phyloP scores from a whole-genome alignment of 2,797 vertebrate genomes.

The Rhinella marina region DNA sequence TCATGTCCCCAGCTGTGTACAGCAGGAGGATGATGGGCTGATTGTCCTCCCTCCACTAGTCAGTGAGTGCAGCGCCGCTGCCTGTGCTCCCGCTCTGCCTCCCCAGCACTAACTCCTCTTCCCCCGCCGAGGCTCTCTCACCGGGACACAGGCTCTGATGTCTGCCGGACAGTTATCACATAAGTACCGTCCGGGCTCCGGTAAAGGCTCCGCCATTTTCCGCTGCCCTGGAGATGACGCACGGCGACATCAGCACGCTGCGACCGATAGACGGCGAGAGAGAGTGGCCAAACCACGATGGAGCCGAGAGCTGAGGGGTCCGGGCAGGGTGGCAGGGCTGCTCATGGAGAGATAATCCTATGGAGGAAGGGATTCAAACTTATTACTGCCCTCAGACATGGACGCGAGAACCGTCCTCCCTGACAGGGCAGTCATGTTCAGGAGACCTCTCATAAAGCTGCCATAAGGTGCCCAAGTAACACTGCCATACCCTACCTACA shows the following conservation, averaged over 20 bases:
- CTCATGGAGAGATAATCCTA: too few species aligned
- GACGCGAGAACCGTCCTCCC: not conserved
- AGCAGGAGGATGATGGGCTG: not conserved
- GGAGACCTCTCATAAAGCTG: not conserved
- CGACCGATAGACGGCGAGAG: constrained; percentile 69
- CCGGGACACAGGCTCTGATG: constrained; percentile 88
- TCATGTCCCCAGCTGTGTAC: not conserved
- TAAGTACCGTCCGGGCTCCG: constrained; percentile 88
- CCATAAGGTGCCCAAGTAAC: not conserved
- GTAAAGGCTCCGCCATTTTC: constrained; percentile 94
- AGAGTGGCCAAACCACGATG: constrained; percentile 67
- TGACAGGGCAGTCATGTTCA: not conserved
- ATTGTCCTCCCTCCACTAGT: not conserved
- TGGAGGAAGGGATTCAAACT: not conserved
- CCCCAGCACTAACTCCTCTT: not conserved
- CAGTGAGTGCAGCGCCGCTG: not conserved
- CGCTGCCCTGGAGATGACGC: constrained; percentile 65
- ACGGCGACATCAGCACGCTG: constrained; percentile 56
- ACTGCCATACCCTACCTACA: not conserved
- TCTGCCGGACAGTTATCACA: constrained; percentile 92
- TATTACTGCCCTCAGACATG: too few species aligned
- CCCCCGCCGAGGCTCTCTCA: constrained; percentile 70
- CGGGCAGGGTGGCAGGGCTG: not conserved
- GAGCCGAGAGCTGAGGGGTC: not conserved
- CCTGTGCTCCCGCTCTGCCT: not conserved